Evolutionary conservation across 2,797 vertebrate species (phyloP), one percentile per base, ranked within the genome.

Genomic region (Argya squamiceps): DNA sequence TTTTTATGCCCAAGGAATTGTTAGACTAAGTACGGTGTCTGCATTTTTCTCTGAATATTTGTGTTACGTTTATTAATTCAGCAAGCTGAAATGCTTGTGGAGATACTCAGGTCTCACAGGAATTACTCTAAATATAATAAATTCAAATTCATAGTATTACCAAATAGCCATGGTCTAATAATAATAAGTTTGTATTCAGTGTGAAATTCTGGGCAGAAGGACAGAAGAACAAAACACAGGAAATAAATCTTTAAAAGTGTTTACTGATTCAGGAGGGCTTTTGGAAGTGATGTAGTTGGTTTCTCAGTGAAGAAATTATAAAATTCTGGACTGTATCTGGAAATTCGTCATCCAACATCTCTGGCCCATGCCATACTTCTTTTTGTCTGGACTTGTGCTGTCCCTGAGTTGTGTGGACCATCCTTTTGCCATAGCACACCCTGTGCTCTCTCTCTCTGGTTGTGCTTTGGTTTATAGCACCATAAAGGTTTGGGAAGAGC

Each of bases 11-110:
- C 8, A 14, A 85, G 59, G 74, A 92, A 81, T 73, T 87, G 46
- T 83, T 92, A 68, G 71, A 47, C 87, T 59, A 77, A 88, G 17
- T 60, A 64, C 8, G 41, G 27, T n/a, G 30, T 56, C 74, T 93
- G 47, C 55, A 17, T 76, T 81, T 65, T 88, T 63, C 59, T 83
- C 46, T 69, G 32, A 62, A 84, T 92, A 23, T 94, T 89, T 94
- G 41, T 82, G 62, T 89, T 95, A 69, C 15, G 15, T 93, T 95
- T 96, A 92, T 97, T 95, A 94, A 92, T 90, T 92, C 65, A 76
- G 41, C 37, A 82, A 82, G 60, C 74, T 87, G 81, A 88, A 94
- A 87, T 75, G 36, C 69, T 87, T 84, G 36, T 65, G 62, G 88
- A 96, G 67, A 69, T 55, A 44, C 69, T 78, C 85, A 12, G 24